These are phyloP conservation scores for Eupithecia subumbrata DNA, from an alignment of 2,888 invertebrate species.

Conservation along the genomic window DNA sequence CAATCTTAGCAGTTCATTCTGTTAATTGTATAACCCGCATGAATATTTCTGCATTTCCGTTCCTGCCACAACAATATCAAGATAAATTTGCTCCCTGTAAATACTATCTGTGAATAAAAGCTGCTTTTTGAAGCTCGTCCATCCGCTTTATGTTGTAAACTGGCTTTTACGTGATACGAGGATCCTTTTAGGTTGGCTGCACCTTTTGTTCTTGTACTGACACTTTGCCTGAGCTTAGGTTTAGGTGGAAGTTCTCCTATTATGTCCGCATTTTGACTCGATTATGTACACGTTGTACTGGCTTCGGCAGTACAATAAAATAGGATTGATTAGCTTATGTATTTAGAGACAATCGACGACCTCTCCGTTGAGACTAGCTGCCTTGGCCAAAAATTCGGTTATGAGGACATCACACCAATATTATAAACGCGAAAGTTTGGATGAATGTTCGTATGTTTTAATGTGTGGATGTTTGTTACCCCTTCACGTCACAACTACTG, in stretches of 20 bases:
- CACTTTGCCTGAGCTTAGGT: too few species aligned
- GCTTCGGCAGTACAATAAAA: too few species aligned
- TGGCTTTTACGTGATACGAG: background rate
- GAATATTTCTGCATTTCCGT: background rate
- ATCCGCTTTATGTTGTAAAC: background rate
- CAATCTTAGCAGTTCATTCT: background rate
- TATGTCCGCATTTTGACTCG: too few species aligned
- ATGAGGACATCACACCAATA: background rate
- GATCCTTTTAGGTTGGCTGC: background rate
- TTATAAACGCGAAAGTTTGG: too few species aligned
- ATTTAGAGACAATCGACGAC: background rate
- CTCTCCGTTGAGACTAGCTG: background rate
- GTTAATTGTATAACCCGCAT: background rate
- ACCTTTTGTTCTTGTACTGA: background rate
- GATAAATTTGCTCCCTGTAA: background rate
- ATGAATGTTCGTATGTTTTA: too few species aligned
- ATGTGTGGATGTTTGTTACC: too few species aligned
- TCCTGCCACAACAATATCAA: background rate
- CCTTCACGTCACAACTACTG: too few species aligned
- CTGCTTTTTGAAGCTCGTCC: background rate
- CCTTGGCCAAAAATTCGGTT: background rate
- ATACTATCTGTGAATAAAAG: background rate
- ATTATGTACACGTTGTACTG: too few species aligned
- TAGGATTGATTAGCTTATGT: too few species aligned
- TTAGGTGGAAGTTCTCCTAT: too few species aligned